A percentile compares a stretch with the other conserved stretches of the same genome.
phyloP scores from a whole-genome alignment of 2,797 vertebrate genomes.

The Luscinia luscinia region DNA sequence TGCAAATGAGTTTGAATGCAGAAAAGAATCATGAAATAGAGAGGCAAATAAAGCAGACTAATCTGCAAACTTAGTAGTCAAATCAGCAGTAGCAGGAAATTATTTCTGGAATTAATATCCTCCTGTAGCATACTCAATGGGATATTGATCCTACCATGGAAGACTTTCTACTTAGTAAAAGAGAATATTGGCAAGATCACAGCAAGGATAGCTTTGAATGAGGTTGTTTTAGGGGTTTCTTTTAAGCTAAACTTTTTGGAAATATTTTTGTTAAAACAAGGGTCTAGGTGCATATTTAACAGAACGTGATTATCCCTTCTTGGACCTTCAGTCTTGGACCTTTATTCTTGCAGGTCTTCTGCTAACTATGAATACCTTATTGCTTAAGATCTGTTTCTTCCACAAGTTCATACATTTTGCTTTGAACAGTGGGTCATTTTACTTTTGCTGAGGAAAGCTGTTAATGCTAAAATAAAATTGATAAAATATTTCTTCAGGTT shows the following conservation, averaged over 20 bases:
- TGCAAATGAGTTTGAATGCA: background rate
- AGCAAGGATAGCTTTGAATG: background rate
- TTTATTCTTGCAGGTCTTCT: background rate
- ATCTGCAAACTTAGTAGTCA: background rate
- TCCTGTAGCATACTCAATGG: background rate
- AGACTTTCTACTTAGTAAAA: background rate
- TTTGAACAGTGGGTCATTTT: background rate
- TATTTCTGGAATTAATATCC: background rate
- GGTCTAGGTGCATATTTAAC: background rate
- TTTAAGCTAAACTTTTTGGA: background rate
- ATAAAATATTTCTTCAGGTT: background rate
- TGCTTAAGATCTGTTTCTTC: background rate
- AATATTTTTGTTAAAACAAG: background rate
- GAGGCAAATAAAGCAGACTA: background rate
- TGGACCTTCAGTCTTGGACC: background rate
- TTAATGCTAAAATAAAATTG: background rate
- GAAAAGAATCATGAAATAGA: background rate
- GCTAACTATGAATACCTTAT: background rate
- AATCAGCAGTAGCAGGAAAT: background rate
- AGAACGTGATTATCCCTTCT: background rate
- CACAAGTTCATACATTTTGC: background rate
- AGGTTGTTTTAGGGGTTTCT: fast-evolving
- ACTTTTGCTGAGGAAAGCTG: background rate
- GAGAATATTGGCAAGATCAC: background rate
- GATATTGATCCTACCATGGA: background rate